Percentiles rank a stretch among this genome's conserved stretches.
Evolutionary conservation across 2,113 vertebrate species (phyloP).

Genomic region (Hoplias malabaricus): DNA sequence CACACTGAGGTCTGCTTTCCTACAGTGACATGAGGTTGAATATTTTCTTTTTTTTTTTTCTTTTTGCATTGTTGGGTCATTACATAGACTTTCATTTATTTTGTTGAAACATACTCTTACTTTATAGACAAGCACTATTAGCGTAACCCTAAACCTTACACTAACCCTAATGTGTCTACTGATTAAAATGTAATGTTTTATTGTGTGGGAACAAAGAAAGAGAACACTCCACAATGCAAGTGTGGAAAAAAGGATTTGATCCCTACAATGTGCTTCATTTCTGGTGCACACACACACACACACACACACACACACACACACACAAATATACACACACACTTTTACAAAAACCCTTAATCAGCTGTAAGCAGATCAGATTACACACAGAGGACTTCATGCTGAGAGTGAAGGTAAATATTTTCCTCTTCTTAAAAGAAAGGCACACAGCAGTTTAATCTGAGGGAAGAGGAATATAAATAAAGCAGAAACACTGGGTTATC

Average conservation of each 20-base stretch:
- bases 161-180: too few species aligned
- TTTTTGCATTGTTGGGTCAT: too few species aligned
- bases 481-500: neutral
- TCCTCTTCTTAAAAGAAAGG: neutral
- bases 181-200: too few species aligned
- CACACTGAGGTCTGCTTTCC: too few species aligned
- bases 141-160: too few species aligned
- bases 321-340: neutral
- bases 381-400: neutral
- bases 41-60: too few species aligned
- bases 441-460: neutral
- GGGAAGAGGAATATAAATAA: neutral
- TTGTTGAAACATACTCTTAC: neutral
- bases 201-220: too few species aligned
- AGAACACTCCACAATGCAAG: too few species aligned
- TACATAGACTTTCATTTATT: neutral
- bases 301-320: slow-evolving; percentile 18
- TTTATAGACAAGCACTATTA: too few species aligned
- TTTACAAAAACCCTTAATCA: neutral
- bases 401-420: slow-evolving; percentile 25
- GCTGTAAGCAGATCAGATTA: slow-evolving; percentile 27
- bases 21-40: too few species aligned
- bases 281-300: slow-evolving; percentile 5
- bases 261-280: too few species aligned
- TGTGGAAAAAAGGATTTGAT: too few species aligned